Evolutionary conservation across 2,113 vertebrate genomes (phyloP), one percentile per base, ranked within the genome.

Genomic region (Callipepla squamata): DNA sequence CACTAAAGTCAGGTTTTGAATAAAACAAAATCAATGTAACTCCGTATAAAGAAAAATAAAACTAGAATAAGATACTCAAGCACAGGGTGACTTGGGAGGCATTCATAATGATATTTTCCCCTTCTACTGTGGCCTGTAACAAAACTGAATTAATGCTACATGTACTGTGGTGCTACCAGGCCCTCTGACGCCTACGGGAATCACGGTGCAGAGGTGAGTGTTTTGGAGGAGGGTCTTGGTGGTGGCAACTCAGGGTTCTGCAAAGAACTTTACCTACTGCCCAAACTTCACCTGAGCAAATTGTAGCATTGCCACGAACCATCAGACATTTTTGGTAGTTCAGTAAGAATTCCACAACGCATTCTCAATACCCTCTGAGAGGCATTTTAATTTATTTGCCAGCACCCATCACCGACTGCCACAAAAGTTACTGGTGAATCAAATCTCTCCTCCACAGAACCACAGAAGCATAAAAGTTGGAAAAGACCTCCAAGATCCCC

Each of bases 1-100:
- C 53, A 28, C 63, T 15, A 20, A 61, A 62, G 17, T 18, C n/a
- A 48, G 53, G 75, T 80, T 90, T 94, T 85, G 47, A 57, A 73
- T 80, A 89, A 89, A 80, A 67, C 89, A 30, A 77, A 83, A 77
- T 65, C 80, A 51, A 51, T 92, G 47, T 76, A 90, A 51, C 47
- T 40, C 30, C 16, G 25, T 79, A 26, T 48, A 79, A 93, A 87
- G 53, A 19, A 92, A 92, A 92, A 89, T 45, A 84, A 57, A 26
- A 85, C 81, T 69, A 50, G 82, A 78, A 38, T 80, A 87, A 58
- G 80, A 47, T 17, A 16, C 34, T 25, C n/a, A 73, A 73, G 66
- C 13, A 32, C 80, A 57, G 32, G 45, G 47, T 67, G 84, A 47
- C 45, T 68, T 72, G 36, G 78, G 58, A 7, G 6, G 55, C 32